Evolutionary conservation across 2,888 invertebrate genomes (phyloP).

Genomic region (Himalopsyche anomala): DNA sequence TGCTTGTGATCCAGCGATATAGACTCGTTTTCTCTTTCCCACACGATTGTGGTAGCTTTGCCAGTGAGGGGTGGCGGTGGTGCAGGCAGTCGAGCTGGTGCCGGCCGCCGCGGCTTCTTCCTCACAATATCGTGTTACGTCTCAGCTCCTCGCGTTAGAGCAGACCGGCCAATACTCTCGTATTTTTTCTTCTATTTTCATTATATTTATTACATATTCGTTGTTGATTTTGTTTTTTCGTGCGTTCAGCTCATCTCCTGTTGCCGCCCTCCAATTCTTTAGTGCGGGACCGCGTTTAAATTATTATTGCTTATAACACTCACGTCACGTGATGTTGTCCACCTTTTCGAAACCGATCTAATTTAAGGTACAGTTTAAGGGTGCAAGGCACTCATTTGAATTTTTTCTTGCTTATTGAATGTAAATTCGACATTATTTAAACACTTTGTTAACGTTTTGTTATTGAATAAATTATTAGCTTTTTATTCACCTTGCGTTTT

Average conservation of each 20-base stretch:
- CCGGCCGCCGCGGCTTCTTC: slow-evolving; percentile 4
- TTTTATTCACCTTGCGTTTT: too few relatives aligned
- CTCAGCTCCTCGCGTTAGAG: slow-evolving; percentile 18
- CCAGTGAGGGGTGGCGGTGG: not conserved
- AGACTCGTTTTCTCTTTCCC: slow-evolving; percentile 16
- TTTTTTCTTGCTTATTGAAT: too few relatives aligned
- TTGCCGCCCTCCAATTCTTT: not conserved
- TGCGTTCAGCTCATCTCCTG: not conserved
- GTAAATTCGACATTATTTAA: too few relatives aligned
- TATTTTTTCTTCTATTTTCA: slow-evolving; percentile 2
- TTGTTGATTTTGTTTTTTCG: slow-evolving; percentile 16
- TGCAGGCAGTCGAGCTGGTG: not conserved
- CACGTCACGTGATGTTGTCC: not conserved
- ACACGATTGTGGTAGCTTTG: not conserved
- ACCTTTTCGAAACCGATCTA: not conserved
- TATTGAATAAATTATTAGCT: too few relatives aligned
- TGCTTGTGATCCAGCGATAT: not conserved
- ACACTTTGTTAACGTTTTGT: too few relatives aligned
- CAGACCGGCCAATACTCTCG: not conserved
- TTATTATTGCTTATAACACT: not conserved
- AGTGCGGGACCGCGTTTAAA: not conserved
- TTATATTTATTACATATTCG: not conserved
- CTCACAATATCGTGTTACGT: slow-evolving; percentile 3
- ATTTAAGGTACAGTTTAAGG: not conserved
- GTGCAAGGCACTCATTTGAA: not conserved